Base-by-base conservation (phyloP, 2,888 invertebrate species). In the Scaptomyza cyrtandrae region DNA sequence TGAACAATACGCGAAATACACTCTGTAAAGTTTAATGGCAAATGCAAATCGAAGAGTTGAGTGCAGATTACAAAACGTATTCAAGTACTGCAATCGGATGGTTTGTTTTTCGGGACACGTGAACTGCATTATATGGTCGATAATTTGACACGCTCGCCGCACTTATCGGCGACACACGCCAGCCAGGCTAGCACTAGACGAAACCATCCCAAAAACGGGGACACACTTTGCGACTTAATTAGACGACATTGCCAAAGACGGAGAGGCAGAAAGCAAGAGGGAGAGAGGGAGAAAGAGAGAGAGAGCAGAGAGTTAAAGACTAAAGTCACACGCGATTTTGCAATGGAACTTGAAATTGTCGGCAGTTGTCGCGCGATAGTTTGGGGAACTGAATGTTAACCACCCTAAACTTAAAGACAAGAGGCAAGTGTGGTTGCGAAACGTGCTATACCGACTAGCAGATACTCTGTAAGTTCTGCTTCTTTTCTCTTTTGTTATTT, bases 171-270 rank as follows among this genome's bases (percentile, higher is more conserved):
- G 75, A 63, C 82, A 77, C 85, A 77, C 77, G 74, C 59, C 82
- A 39, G 19, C 24, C 2, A 24, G 24, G 24, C 24, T 5, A 24
- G 52, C 71, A 77, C 58, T 71, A 75, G 65, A 73, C 70, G 49
- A 35, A 24, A 48, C 37, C 59, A 65, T 67, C 54, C 61, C 78
- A 72, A 50, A 56, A 37, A 83, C 75, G 71, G 78, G 77, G 82
- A 74, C 87, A 86, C 87, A 85, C 82, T 85, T 86, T 74, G 80
- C 75, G 73, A 85, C 87, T 85, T 85, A 85, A 86, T 85, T 86
- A 85, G 83, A 76, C 71, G 69, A 77, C 73, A 60, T 75, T 74
- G 66, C 11, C 43, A 24, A 29, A 58, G 57, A 33, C 48, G 63
- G 14, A 68, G 60, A 46, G 54, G 60, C 55, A 60, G 39, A 52